Base-by-base conservation (phyloP, 92 coral and sea anemone species). In the Porites divaricata region DNA sequence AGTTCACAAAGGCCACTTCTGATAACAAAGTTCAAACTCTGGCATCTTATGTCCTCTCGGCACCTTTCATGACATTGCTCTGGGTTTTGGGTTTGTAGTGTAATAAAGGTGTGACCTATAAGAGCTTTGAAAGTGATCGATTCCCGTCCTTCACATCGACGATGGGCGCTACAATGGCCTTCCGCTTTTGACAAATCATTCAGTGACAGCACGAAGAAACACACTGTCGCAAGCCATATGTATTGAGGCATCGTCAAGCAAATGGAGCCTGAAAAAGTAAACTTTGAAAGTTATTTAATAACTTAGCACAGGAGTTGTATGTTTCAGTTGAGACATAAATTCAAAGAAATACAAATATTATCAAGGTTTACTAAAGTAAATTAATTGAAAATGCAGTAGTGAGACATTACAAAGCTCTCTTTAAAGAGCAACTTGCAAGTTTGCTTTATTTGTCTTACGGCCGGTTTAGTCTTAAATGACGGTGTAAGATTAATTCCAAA, bases 11-110 rank as follows among this genome's bases (percentile, higher is more conserved):
- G 11, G 0, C 69, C 69, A 0, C 8, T 64, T 6, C 69, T n/a
- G 26, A 64, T 64, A 21, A 64, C 69, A 64, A 64, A 64, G 69
- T 64, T 64, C 12, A n/a, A 64, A 28, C 69, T 64, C n/a, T 64
- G 69, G 21, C 65, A 61, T 61, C n/a, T 61, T 11, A 61, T 15
- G 19, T 61, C 65, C 7, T 61, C 65, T 17, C 23, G 69, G 23
- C 69, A 64, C 23, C 23, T 64, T 28, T 20, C 25, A 21, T 64
- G 69, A n/a, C 69, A 64, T 22, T 64, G 12, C 9, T 64, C 12
- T 64, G 69, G 69, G 28, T n/a, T 64, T 64, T 1, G 2, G 21
- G 69, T 22, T 17, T 5, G 69, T 28, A 20, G 0, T 22, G 25
- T 64, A 2, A 8, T 19, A 14, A 64, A 64, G 12, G 69, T 64